Conservation (phyloP, 2,113 vertebrate genomes). For the Nesoenas mayeri region DNA sequence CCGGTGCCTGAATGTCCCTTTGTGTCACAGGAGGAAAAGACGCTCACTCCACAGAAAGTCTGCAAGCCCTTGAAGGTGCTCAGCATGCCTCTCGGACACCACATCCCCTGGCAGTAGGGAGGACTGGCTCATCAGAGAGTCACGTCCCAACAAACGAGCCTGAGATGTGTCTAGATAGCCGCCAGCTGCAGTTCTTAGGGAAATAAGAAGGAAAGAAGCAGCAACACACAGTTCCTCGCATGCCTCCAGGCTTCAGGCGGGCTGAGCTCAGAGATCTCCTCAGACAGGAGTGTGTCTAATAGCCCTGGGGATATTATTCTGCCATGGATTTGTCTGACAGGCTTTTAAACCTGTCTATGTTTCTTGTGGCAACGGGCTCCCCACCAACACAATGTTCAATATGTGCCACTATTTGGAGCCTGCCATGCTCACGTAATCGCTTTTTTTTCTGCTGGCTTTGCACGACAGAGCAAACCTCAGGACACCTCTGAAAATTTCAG, state of each 20-base stretch:
- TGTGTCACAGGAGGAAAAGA: not conserved
- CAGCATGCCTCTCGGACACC: fast-evolving
- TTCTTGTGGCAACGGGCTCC: not conserved
- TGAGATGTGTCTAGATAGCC: fast-evolving
- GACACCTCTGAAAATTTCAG: not conserved
- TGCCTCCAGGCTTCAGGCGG: not conserved
- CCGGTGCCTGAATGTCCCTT: not conserved
- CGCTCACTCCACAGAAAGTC: not conserved
- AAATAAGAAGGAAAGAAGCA: not conserved
- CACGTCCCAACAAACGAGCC: not conserved
- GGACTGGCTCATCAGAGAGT: not conserved
- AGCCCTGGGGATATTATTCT: not conserved
- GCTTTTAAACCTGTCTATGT: not conserved
- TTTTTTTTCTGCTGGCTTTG: not conserved
- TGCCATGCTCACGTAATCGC: not conserved
- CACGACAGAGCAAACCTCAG: not conserved
- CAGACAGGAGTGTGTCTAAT: not conserved
- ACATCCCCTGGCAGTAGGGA: not conserved
- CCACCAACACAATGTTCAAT: not conserved
- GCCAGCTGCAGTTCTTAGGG: not conserved
- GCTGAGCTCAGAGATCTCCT: not conserved
- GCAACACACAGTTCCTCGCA: fast-evolving
- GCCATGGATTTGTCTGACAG: not conserved
- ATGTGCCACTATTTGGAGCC: not conserved
- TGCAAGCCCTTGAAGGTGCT: not conserved